A percentile compares a stretch with the other conserved stretches of the same genome.
phyloP scores from a whole-genome alignment of 2,113 vertebrate species.

The Hemiscyllium ocellatum region DNA sequence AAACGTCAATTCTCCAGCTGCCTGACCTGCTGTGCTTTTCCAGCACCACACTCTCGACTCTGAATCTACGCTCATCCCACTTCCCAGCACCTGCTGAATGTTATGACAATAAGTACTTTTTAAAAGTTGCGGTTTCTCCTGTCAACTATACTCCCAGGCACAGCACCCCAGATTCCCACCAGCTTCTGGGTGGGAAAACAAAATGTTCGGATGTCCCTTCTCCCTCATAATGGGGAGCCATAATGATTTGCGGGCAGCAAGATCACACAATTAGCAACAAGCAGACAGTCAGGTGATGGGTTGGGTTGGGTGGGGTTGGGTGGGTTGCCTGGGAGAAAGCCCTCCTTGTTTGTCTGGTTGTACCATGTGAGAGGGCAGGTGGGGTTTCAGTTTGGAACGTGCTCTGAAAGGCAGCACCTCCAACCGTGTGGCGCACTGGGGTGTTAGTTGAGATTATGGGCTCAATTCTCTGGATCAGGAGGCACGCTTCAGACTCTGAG shows the following conservation, averaged over 20 bases:
- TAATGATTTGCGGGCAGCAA: background rate
- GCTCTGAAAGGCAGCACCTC: background rate
- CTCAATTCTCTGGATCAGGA: background rate
- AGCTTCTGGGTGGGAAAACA: no score
- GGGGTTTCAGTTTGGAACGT: background rate
- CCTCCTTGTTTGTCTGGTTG: background rate
- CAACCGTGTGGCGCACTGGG: background rate
- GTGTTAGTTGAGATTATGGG: background rate
- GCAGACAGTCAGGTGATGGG: background rate
- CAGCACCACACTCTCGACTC: no score
- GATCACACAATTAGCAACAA: background rate
- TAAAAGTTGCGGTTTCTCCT: no score
- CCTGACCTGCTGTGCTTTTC: no score
- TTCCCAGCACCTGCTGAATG: no score
- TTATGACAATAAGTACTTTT: no score
- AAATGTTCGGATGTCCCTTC: no score
- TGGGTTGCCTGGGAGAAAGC: background rate
- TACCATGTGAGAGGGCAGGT: background rate
- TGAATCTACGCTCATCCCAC: no score
- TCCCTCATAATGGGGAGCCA: background rate
- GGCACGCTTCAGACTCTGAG: background rate
- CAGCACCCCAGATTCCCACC: no score
- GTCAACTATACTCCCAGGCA: no score
- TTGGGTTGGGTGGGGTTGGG: background rate
- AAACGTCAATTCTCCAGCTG: no score